Percentiles rank a stretch among this genome's conserved stretches.
Evolutionary conservation across 1,140 invertebrate species (phyloP).

Genomic region (Helicorthomorpha holstii): DNA sequence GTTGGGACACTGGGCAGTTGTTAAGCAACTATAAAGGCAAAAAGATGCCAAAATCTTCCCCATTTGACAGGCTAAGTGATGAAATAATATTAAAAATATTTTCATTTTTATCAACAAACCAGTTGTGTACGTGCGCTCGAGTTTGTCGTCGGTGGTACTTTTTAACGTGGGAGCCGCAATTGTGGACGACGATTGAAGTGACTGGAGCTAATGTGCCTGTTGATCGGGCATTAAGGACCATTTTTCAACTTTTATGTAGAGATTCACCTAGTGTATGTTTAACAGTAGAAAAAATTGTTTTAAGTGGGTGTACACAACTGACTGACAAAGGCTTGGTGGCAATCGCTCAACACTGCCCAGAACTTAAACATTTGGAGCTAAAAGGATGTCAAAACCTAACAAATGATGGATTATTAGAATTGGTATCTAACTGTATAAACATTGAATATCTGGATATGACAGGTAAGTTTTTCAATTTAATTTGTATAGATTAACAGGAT

Average conservation of each 20-base stretch:
- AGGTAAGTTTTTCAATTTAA: no score
- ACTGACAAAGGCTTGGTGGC: conserved; percentile 51
- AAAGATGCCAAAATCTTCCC: conserved; percentile 16
- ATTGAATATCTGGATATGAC: conserved; percentile 54
- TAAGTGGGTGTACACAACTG: conserved; percentile 53
- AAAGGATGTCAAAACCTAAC: conserved; percentile 48
- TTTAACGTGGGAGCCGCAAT: conserved; percentile 56
- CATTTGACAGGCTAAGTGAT: conserved; percentile 32
- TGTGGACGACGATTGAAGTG: conserved; percentile 53
- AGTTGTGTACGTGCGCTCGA: conserved; percentile 56
- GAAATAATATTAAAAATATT: conserved; percentile 43
- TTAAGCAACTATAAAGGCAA: conserved; percentile 19
- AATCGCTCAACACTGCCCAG: conserved; percentile 48
- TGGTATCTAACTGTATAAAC: conserved; percentile 44
- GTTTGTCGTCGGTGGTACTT: conserved; percentile 63
- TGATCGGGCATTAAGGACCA: conserved; percentile 44
- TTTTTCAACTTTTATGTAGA: conserved; percentile 27
- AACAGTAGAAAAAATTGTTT: conserved; percentile 41
- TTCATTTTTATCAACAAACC: conserved; percentile 52
- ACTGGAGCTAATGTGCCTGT: conserved; percentile 43
- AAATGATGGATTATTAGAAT: conserved; percentile 43
- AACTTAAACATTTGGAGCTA: conserved; percentile 49
- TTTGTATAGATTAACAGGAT: no score
- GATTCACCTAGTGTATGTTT: conserved; percentile 29
- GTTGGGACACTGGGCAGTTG: conserved; percentile 12